Percentiles rank a stretch among this genome's conserved stretches.
Evolutionary conservation across 2,888 invertebrate genomes (phyloP).

Genomic region (Atrina japonica): DNA sequence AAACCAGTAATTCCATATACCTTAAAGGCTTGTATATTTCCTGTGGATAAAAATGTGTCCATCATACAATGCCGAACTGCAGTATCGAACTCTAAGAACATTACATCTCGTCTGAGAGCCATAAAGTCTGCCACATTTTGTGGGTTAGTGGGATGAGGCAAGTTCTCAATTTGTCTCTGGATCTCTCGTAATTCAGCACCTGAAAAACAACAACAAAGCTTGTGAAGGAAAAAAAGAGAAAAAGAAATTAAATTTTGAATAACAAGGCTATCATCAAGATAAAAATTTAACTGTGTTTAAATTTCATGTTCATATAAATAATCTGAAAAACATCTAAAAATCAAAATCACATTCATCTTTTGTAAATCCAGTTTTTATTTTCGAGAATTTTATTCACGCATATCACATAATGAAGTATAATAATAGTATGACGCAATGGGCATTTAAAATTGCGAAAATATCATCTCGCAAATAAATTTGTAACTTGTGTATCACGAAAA

Average conservation of each 20-base stretch:
- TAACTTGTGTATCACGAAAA: no score
- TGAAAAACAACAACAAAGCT: no score
- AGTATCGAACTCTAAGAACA: slow-evolving; percentile 80
- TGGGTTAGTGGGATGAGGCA: slow-evolving; percentile 71
- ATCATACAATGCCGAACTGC: slow-evolving; percentile 77
- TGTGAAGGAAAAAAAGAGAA: no score
- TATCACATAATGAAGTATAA: no score
- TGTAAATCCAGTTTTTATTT: background rate
- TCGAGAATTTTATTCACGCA: no score
- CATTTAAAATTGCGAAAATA: no score
- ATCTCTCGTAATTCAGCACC: slow-evolving; percentile 79
- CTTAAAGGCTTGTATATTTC: slow-evolving; percentile 76
- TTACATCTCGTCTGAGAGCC: slow-evolving; percentile 74
- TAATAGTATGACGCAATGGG: no score
- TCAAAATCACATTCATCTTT: background rate
- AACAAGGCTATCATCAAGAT: background rate
- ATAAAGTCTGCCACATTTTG: slow-evolving; percentile 73
- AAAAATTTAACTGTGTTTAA: no score
- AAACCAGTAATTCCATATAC: no score
- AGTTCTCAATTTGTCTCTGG: slow-evolving; percentile 78
- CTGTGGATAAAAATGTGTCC: slow-evolving; percentile 78
- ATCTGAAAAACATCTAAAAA: background rate
- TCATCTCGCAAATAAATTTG: no score
- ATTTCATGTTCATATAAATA: no score
- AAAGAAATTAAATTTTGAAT: background rate